Conservation (phyloP, 2,113 vertebrate species). For the Oxyruncus cristatus region DNA sequence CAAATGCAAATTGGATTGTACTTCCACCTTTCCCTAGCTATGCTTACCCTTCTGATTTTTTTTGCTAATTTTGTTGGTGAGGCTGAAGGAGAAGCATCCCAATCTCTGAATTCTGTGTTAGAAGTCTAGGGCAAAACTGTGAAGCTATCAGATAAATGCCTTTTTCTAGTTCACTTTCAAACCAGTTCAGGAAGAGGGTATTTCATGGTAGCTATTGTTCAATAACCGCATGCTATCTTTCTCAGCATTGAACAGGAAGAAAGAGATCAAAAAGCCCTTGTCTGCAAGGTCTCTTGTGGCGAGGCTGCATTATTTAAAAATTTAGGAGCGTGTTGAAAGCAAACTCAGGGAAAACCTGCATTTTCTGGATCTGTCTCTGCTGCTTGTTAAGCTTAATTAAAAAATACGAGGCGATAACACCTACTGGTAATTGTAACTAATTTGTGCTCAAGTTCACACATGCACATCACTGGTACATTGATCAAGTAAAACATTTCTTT, state of each 20-base stretch:
- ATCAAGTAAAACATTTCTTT: conserved; percentile 16
- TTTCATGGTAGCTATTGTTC: conserved; percentile 16
- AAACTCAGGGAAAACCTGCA: background rate
- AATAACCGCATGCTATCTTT: background rate
- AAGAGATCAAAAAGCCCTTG: conserved; percentile 51
- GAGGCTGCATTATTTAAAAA: conserved; percentile 62
- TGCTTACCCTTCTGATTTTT: background rate
- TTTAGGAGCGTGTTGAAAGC: conserved; percentile 3
- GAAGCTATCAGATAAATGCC: background rate
- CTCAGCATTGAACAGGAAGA: background rate
- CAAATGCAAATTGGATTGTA: background rate
- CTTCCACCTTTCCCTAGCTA: background rate
- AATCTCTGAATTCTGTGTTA: background rate
- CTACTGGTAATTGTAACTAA: background rate
- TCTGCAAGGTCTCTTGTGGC: conserved; percentile 38
- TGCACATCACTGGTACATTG: background rate
- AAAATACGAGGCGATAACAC: background rate
- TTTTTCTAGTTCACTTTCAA: background rate
- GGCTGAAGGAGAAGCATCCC: background rate
- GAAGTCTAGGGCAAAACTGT: background rate
- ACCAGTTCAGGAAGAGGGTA: background rate
- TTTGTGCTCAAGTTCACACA: background rate
- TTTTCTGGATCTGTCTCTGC: background rate
- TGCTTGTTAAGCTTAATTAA: conserved; percentile 11
- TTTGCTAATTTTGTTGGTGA: background rate